Evolutionary conservation across 2,888 invertebrate genomes (phyloP), one percentile per base, ranked within the genome.

Genomic region (Eudemis profundana): DNA sequence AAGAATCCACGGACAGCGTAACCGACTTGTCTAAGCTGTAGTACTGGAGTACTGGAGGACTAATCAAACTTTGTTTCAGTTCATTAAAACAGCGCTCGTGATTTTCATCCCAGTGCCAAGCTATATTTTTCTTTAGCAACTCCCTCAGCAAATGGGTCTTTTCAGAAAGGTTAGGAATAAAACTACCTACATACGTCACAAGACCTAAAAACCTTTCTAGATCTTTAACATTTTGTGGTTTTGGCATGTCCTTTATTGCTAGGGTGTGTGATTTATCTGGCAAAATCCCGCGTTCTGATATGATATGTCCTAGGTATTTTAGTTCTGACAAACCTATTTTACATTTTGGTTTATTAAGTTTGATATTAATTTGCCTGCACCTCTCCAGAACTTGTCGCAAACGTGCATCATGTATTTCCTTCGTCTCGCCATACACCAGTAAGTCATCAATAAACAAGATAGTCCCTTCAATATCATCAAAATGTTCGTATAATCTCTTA

Each of bases 81-180:
- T 49, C 23, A 0, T 53, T 14, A 15, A 70, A 69, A 46, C 50
- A 66, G 23, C 47, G 29, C 4, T 70, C 23, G 38, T 72, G 71
- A 14, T 2, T 17, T n/a, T n/a, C n/a, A n/a, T n/a, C n/a, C n/a
- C n/a, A n/a, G n/a, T n/a, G n/a, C n/a, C n/a, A n/a, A n/a, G 46
- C 70, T 5, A 66, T 57, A 19, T 71, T 61, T 51, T 74, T 71
- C 54, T 68, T 68, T 27, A 72, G 66, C 17, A 75, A 50, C 38
- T 74, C 68, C 21, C 73, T 60, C 4, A 74, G 42, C 3, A 21
- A 14, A 1, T 10, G 12, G 0, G 72, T 74, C 61, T 68, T 67
- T n/a, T 70, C 70, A 5, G 74, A 74, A 1, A 75, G 61, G 38
- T 72, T 72, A 0, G 69, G 69, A 42, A 74, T 70, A 40, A 73